Percentiles rank a stretch among this genome's conserved stretches.
These are phyloP conservation scores for Drosophila anceps DNA, from an alignment of 2,888 invertebrate species.

Conservation along the genomic window DNA sequence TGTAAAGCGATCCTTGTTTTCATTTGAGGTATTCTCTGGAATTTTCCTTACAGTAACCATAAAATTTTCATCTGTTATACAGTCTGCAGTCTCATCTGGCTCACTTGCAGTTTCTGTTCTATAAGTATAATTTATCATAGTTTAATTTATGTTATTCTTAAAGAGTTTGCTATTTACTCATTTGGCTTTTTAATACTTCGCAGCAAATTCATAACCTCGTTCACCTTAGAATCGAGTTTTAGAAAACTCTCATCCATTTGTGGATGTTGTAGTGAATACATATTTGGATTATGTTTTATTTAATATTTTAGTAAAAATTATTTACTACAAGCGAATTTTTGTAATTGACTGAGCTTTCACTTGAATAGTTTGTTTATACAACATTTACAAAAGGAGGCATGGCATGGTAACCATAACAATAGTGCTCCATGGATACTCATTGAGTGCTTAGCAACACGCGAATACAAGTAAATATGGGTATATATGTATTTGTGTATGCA, in stretches of 20 bases:
- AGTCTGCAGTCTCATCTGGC: conserved; percentile 67
- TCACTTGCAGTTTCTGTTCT: conserved; percentile 30
- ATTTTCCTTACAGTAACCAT: conserved; percentile 87
- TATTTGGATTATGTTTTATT: conserved; percentile 4
- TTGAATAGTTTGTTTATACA: conserved; percentile 31
- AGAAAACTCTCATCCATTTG: conserved; percentile 64
- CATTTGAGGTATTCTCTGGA: conserved; percentile 51
- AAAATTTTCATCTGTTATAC: conserved; percentile 85
- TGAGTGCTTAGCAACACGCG: conserved; percentile 29
- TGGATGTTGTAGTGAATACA: conserved; percentile 66
- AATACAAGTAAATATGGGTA: background rate
- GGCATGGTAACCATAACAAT: conserved; percentile 31
- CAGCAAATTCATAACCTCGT: conserved; percentile 59
- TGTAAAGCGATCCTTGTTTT: conserved; percentile 87
- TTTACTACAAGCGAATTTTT: background rate
- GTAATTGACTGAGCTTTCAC: background rate
- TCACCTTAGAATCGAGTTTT: conserved; percentile 50
- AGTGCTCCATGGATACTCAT: background rate
- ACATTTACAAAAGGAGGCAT: conserved; percentile 14
- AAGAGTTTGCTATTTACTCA: conserved; percentile 30
- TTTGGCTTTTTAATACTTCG: conserved; percentile 38
- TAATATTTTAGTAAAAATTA: conserved; percentile 1
- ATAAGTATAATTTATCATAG: background rate
- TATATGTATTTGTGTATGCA: too few species aligned
- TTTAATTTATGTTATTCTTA: background rate